Conservation (phyloP, 2,888 invertebrate genomes). For the Tuberolachnus salignus region DNA sequence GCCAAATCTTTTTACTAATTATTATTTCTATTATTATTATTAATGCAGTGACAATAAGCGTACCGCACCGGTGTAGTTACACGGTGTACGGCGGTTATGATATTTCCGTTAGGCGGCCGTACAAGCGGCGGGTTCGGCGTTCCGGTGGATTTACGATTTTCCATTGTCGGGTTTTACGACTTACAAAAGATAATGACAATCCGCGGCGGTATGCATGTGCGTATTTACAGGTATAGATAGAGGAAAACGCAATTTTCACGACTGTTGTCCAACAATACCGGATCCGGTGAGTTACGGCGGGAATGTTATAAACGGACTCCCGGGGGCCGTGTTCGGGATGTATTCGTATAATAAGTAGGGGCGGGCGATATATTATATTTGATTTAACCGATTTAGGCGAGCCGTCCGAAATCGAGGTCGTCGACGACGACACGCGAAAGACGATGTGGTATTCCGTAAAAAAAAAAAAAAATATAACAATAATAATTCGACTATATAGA, state of each 20-base stretch:
- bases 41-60: background rate
- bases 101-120: constrained; percentile 30
- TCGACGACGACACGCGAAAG: too few relatives aligned
- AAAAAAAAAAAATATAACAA: too few relatives aligned
- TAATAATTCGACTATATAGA: too few relatives aligned
- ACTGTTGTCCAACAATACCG: constrained; percentile 5
- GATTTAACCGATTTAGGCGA: too few relatives aligned
- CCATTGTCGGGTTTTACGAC: constrained; percentile 50
- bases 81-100: background rate
- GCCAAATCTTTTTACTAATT: constrained; percentile 33
- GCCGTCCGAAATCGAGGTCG: too few relatives aligned
- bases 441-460: too few relatives aligned
- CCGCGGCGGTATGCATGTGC: background rate
- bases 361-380: too few relatives aligned
- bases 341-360: too few relatives aligned
- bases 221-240: background rate
- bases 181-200: constrained; percentile 23
- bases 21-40: too few relatives aligned
- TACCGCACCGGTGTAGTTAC: background rate
- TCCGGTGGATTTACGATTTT: constrained; percentile 49
- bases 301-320: constrained; percentile 25
- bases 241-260: constrained; percentile 39
- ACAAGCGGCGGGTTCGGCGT: too few relatives aligned
- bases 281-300: constrained; percentile 30
- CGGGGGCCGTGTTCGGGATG: background rate